Evolutionary conservation across 2,113 vertebrate genomes (phyloP).

Genomic region (Pithys albifrons): DNA sequence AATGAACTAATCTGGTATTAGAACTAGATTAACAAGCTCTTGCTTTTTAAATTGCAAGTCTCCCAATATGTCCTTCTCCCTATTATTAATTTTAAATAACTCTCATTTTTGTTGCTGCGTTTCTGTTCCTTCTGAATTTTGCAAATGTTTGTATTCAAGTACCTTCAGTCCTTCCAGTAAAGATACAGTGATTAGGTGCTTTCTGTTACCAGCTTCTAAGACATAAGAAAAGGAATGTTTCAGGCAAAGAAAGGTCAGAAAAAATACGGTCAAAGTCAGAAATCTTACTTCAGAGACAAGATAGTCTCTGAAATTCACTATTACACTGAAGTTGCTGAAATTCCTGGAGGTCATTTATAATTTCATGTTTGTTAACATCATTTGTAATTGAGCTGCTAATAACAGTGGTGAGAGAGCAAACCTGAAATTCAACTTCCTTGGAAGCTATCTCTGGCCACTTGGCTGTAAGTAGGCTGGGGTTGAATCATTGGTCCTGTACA

Average conservation of each 20-base stretch:
- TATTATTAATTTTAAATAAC: constrained; percentile 50
- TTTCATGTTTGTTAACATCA: background rate
- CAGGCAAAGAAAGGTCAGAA: background rate
- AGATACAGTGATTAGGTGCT: background rate
- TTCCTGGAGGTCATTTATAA: background rate
- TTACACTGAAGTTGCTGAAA: background rate
- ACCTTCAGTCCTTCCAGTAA: background rate
- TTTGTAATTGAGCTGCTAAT: background rate
- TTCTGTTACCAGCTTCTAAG: background rate
- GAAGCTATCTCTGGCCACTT: background rate
- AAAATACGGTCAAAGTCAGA: background rate
- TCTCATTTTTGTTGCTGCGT: background rate
- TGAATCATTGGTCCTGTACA: background rate
- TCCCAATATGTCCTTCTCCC: background rate
- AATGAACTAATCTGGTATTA: constrained; percentile 49
- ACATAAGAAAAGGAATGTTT: background rate
- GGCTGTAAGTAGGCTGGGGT: background rate
- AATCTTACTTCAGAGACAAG: background rate
- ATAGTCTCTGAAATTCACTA: background rate
- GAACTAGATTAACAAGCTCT: constrained; percentile 43
- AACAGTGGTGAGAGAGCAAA: background rate
- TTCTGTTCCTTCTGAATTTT: background rate
- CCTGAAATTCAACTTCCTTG: background rate
- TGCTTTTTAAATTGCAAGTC: constrained; percentile 37
- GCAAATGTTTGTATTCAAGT: background rate